These are phyloP conservation scores for Phrixothrix hirtus DNA, from an alignment of 2,888 invertebrate genomes.

Conservation along the genomic window DNA sequence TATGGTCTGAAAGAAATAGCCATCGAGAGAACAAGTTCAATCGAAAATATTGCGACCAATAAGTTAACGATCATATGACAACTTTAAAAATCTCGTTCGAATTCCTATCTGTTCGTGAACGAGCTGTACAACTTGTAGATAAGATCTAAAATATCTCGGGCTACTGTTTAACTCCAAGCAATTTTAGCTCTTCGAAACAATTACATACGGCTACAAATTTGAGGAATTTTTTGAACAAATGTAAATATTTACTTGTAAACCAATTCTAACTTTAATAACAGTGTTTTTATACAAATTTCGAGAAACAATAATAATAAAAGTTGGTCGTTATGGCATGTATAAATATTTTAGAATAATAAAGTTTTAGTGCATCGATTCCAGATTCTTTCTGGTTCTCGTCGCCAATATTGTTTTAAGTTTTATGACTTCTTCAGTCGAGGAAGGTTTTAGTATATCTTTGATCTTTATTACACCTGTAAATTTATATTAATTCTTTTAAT, in stretches of 20 bases:
- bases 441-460: slow-evolving; percentile 21
- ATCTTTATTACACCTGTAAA: slow-evolving; percentile 19
- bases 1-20: slow-evolving; percentile 31
- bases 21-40: neutral
- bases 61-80: slow-evolving; percentile 4
- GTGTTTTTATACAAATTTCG: slow-evolving; percentile 16
- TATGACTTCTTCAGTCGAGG: slow-evolving; percentile 13
- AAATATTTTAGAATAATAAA: slow-evolving; percentile 21
- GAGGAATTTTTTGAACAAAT: slow-evolving; percentile 12
- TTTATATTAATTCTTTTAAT: neutral
- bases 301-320: slow-evolving; percentile 30
- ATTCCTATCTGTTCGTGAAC: slow-evolving; percentile 18
- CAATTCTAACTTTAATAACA: slow-evolving; percentile 1
- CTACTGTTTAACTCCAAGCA: slow-evolving; percentile 13
- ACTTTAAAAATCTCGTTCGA: slow-evolving; percentile 17
- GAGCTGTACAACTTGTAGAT: slow-evolving; percentile 18
- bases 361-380: slow-evolving; percentile 29
- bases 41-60: neutral
- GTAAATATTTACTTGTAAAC: slow-evolving; percentile 14
- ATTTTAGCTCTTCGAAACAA: slow-evolving; percentile 5
- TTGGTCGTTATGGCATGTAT: slow-evolving; percentile 19
- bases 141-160: slow-evolving; percentile 18
- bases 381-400: slow-evolving; percentile 19
- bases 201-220: slow-evolving; percentile 17
- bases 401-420: slow-evolving; percentile 29